A percentile compares a stretch with the other conserved stretches of the same genome.
phyloP scores from a whole-genome alignment of 2,797 vertebrate genomes.

The Sparidentex hasta region DNA sequence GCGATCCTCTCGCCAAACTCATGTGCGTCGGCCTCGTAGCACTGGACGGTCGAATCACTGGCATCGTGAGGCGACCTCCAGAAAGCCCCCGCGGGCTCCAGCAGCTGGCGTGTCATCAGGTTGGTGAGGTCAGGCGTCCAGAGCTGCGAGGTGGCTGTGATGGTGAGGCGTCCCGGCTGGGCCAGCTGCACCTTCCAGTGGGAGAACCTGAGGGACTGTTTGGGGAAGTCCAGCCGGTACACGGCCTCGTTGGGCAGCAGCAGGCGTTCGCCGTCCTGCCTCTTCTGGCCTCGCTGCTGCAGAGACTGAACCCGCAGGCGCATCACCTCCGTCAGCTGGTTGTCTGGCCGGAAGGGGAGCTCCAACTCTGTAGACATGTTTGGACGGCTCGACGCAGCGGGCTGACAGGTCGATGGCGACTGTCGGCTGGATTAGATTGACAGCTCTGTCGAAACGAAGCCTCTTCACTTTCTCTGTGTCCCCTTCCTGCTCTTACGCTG shows the following conservation, averaged over 20 bases:
- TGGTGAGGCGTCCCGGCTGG: constrained; percentile 83
- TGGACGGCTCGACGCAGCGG: not conserved
- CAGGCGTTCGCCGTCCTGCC: constrained; percentile 92
- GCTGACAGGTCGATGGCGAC: constrained; percentile 20
- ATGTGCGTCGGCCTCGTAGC: constrained; percentile 90
- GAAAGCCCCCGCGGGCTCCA: constrained; percentile 91
- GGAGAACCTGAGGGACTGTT: constrained; percentile 86
- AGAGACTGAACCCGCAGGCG: constrained; percentile 90
- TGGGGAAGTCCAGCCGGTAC: constrained; percentile 90
- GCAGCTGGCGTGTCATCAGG: constrained; percentile 94
- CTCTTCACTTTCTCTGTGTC: constrained; percentile 14
- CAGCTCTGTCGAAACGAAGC: constrained; percentile 33
- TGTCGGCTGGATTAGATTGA: constrained; percentile 23
- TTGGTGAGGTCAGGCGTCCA: constrained; percentile 97
- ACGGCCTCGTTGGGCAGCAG: constrained; percentile 87
- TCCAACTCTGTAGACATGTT: constrained; percentile 77
- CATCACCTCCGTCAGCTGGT: constrained; percentile 90
- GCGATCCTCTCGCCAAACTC: constrained; percentile 94
- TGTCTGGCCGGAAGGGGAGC: constrained; percentile 85
- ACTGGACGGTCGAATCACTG: constrained; percentile 59
- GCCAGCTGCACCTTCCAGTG: constrained; percentile 87
- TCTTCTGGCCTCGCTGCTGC: constrained; percentile 86
- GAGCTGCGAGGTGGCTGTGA: constrained; percentile 93
- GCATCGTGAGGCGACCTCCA: constrained; percentile 83
- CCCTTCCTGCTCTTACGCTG: constrained; percentile 2